phyloP scores from a whole-genome alignment of 2,888 invertebrate genomes.

The Ennomos quercinarius region DNA sequence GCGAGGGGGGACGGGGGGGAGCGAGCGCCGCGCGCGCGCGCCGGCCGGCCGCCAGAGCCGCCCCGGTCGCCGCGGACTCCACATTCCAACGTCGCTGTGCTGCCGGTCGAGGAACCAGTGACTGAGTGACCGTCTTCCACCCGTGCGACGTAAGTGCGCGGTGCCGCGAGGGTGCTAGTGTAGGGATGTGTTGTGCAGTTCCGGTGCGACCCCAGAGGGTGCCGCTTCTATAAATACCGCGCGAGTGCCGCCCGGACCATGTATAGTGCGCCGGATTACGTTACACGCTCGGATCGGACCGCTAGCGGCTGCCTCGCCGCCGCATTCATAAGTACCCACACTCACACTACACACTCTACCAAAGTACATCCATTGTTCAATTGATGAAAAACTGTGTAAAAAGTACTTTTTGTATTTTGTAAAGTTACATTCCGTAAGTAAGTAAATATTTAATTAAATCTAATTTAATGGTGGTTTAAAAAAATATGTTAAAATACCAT shows the following conservation, averaged over 20 bases:
- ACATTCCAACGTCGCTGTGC: conserved; percentile 88
- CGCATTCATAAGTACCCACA: conserved; percentile 43
- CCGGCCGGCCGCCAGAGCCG: conserved; percentile 84
- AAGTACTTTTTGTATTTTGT: neutral
- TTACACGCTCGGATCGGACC: conserved; percentile 60
- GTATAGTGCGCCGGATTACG: conserved; percentile 76
- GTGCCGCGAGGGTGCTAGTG: conserved; percentile 52
- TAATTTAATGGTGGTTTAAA: too few relatives aligned
- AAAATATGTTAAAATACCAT: too few relatives aligned
- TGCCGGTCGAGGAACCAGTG: conserved; percentile 77
- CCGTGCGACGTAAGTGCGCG: conserved; percentile 85
- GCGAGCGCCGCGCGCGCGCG: conserved; percentile 48
- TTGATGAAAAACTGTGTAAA: neutral
- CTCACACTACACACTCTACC: conserved; percentile 59
- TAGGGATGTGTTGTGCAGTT: conserved; percentile 37
- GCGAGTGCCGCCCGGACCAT: conserved; percentile 66
- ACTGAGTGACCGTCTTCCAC: conserved; percentile 82
- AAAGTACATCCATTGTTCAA: conserved; percentile 20
- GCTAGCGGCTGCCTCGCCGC: conserved; percentile 23
- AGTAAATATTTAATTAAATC: too few relatives aligned
- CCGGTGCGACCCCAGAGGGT: conserved; percentile 54
- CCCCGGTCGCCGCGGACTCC: conserved; percentile 89
- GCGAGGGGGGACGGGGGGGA: conserved; percentile 45
- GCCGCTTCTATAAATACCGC: conserved; percentile 66
- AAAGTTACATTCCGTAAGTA: too few relatives aligned